Evolutionary conservation across 2,888 invertebrate genomes (phyloP).

Genomic region (Charanyca ferruginea): DNA sequence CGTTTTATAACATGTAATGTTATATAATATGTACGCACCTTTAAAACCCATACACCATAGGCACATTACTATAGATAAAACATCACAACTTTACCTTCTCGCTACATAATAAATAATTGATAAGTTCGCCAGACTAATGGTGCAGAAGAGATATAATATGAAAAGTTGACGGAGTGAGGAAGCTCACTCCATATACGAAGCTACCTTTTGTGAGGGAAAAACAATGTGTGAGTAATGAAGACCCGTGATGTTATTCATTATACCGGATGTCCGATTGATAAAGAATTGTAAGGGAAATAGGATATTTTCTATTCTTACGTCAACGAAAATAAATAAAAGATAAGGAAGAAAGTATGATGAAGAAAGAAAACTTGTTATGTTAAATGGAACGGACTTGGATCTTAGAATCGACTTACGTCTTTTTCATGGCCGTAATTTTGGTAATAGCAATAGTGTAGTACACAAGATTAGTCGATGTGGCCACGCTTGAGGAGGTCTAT

Average conservation of each 20-base stretch:
- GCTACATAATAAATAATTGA: slow-evolving; percentile 65
- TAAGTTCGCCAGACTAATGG: slow-evolving; percentile 76
- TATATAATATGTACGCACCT: too few species aligned
- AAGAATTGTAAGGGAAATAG: slow-evolving; percentile 15
- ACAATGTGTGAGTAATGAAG: slow-evolving; percentile 46
- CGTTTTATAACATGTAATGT: too few species aligned
- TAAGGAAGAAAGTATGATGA: not conserved
- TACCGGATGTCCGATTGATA: slow-evolving; percentile 35
- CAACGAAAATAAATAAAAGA: not conserved
- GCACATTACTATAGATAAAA: slow-evolving; percentile 2
- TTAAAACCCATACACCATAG: not conserved
- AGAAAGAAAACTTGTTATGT: too few species aligned
- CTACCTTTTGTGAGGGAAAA: slow-evolving; percentile 21
- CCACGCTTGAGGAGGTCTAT: too few species aligned
- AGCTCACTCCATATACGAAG: slow-evolving; percentile 17
- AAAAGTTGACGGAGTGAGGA: slow-evolving; percentile 70
- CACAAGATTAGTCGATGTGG: too few species aligned
- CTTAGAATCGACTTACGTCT: too few species aligned
- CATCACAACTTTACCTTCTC: slow-evolving; percentile 20
- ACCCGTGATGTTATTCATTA: slow-evolving; percentile 38
- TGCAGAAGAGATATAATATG: slow-evolving; percentile 79
- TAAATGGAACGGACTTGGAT: not conserved
- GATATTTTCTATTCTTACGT: slow-evolving; percentile 3
- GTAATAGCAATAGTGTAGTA: not conserved
- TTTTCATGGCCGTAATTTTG: not conserved